phyloP scores from a whole-genome alignment of 2,888 invertebrate genomes.

The Cepaea hortensis region DNA sequence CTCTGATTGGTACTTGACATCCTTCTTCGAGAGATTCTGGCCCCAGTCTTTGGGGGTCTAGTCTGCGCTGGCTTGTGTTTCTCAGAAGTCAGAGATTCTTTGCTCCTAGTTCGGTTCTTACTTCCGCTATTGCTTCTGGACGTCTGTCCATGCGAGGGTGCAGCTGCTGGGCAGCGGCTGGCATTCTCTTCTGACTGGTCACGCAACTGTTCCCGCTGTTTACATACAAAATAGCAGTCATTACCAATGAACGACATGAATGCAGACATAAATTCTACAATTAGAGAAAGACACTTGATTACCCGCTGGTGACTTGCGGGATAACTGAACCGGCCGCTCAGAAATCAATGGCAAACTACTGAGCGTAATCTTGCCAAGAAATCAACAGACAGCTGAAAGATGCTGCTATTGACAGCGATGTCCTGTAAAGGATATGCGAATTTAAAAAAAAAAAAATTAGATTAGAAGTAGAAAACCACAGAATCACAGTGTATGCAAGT shows the following conservation, averaged over 20 bases:
- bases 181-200: constrained; percentile 45
- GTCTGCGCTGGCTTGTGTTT: constrained; percentile 26
- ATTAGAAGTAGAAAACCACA: too few relatives aligned
- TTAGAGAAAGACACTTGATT: not conserved
- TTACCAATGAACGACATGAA: not conserved
- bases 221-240: not conserved
- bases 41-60: not conserved
- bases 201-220: constrained; percentile 42
- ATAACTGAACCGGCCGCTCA: too few relatives aligned
- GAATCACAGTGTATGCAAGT: too few relatives aligned
- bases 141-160: constrained; percentile 15
- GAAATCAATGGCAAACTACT: too few relatives aligned
- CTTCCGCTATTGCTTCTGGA: not conserved
- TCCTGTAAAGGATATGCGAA: too few relatives aligned
- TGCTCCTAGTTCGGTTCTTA: constrained; percentile 22
- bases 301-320: too few relatives aligned
- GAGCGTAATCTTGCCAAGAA: too few relatives aligned
- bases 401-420: too few relatives aligned
- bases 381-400: too few relatives aligned
- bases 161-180: not conserved
- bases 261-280: not conserved
- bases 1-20: constrained; percentile 52
- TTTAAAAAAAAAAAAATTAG: too few relatives aligned
- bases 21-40: constrained; percentile 45
- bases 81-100: constrained; percentile 16